Base-by-base conservation (phyloP, 2,113 vertebrate species). In the Hystrix cristata region DNA sequence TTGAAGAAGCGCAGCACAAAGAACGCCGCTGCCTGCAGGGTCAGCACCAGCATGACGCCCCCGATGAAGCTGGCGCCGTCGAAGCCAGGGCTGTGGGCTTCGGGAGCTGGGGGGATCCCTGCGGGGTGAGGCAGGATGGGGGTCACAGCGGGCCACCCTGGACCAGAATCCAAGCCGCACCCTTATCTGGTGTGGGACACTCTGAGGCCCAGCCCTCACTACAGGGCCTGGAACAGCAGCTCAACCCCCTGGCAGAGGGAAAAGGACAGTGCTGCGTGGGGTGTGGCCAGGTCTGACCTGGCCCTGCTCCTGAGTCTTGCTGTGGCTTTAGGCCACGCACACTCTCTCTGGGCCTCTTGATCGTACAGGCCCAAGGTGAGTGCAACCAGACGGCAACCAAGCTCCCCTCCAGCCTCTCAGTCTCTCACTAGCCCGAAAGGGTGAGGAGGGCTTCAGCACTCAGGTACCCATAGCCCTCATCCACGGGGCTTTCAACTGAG, bases 51-150 rank as follows among this genome's bases (percentile, higher is more conserved):
- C 95, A 99, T 98, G 0, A 99, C 98, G n/a, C 99, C 99, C 0
- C 99, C 99, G 0, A 99, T 97, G 98, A 99, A 99, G 94, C 99
- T 99, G 96, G 99, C 99, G 0, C 99, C 98, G 91, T 99, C 99
- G 2, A 99, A 99, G 57, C 99, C 99, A 0, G 99, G 99, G 7
- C 99, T 99, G 60, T 97, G 99, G 9, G 99, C 98, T 99, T 98
- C 88, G 38, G 96, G 98, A 29, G 55, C 46, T 0, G 4, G 86
- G 43, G 96, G 92, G 31, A 69, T 96, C 59, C 94, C 98, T 98
- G 96, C 74, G 87, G 55, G 62, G 65, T 23, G 19, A 87, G 51
- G 51, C 21, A 69, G 25, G 16, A 31, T 16, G 9, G 72, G 69
- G 46, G 79, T 93, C 64, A 94, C 0, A 71, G 48, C 3, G 57